These are phyloP conservation scores for Myiotriccus ornatus DNA, from an alignment of 2,797 vertebrate genomes.

Conservation along the genomic window DNA sequence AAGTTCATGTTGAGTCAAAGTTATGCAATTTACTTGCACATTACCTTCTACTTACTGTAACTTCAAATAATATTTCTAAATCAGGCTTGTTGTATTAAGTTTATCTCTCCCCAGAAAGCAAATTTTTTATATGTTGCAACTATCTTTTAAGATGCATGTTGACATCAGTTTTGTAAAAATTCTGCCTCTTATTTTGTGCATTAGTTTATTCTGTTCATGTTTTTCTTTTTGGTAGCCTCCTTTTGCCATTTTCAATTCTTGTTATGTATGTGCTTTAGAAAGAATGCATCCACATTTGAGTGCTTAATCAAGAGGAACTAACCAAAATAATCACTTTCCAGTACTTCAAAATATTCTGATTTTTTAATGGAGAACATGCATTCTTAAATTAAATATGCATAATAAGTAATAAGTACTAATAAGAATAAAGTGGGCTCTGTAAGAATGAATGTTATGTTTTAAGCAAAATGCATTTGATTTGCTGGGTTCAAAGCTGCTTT, in stretches of 20 bases:
- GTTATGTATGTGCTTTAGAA: constrained; percentile 60
- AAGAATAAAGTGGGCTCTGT: constrained; percentile 81
- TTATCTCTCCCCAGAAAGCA: not conserved
- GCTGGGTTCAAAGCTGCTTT: constrained; percentile 72
- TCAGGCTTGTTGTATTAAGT: not conserved
- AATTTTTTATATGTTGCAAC: not conserved
- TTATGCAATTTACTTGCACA: not conserved
- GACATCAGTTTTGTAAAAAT: constrained; percentile 1
- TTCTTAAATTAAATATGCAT: constrained; percentile 86
- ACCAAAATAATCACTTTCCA: constrained; percentile 78
- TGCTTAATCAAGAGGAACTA: constrained; percentile 77
- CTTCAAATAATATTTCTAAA: not conserved
- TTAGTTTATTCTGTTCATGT: not conserved
- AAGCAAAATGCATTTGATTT: constrained; percentile 79
- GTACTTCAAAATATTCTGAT: constrained; percentile 80
- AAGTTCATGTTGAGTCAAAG: not conserved
- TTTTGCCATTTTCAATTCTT: constrained; percentile 46
- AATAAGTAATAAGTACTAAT: constrained; percentile 82
- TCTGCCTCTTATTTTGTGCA: not conserved
- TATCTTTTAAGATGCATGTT: not conserved
- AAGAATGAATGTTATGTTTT: constrained; percentile 77
- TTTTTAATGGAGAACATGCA: constrained; percentile 85
- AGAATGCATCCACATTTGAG: constrained; percentile 60
- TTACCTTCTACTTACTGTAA: not conserved
- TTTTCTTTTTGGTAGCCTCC: not conserved